Percentiles rank a stretch among this genome's conserved stretches.
These are phyloP conservation scores for Salminus brasiliensis DNA, from an alignment of 2,113 vertebrate species.

Conservation along the genomic window DNA sequence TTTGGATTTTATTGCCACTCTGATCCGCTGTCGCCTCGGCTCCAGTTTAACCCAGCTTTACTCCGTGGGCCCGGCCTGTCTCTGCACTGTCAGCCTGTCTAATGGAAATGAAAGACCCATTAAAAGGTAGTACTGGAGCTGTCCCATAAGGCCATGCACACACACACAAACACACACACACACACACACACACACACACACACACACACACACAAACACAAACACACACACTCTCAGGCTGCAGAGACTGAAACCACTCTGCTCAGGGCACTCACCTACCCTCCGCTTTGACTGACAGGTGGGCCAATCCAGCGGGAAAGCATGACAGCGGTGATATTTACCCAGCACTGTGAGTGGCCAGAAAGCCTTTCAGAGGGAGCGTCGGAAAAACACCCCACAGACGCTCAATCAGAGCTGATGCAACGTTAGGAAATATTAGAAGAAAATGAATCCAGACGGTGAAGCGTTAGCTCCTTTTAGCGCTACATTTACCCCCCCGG, in stretches of 20 bases:
- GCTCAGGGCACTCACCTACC: conserved; percentile 58
- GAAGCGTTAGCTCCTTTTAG: background rate
- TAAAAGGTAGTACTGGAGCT: background rate
- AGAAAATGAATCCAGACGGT: background rate
- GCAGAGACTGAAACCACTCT: conserved; percentile 51
- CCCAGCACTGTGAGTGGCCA: background rate
- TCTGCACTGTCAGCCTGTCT: conserved; percentile 3
- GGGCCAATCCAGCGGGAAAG: conserved; percentile 43
- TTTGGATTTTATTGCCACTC: background rate
- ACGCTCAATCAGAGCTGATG: conserved; percentile 23
- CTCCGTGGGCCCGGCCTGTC: background rate
- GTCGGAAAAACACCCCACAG: conserved; percentile 16
- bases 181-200: too few relatives aligned
- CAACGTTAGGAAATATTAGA: background rate
- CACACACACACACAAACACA: too few relatives aligned
- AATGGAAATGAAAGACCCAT: conserved; percentile 21
- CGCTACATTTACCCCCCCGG: conserved; percentile 20
- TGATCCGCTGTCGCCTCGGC: background rate
- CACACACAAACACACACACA: too few relatives aligned
- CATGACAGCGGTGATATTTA: conserved; percentile 51
- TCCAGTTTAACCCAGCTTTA: background rate
- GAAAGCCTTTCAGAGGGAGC: conserved; percentile 25
- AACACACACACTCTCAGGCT: too few relatives aligned
- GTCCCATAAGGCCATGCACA: background rate
- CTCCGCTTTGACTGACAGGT: conserved; percentile 35